These are phyloP conservation scores for Chaunax sp. DNA, from an alignment of 2,797 vertebrate genomes.

Conservation along the genomic window DNA sequence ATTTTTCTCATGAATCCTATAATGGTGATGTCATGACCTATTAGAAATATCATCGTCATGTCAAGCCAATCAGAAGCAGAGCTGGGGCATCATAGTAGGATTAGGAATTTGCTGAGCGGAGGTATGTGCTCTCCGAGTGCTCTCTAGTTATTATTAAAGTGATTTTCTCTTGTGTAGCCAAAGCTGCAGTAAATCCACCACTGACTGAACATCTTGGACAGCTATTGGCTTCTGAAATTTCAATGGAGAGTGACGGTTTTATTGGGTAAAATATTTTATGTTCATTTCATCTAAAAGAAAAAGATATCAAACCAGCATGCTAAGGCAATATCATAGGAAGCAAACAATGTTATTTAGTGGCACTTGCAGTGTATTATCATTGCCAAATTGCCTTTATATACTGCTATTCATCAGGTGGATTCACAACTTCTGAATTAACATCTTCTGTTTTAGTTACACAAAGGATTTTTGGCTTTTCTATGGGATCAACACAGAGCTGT, in stretches of 20 bases:
- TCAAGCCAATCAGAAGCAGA: too few relatives aligned
- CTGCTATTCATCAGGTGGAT: background rate
- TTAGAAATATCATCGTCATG: too few relatives aligned
- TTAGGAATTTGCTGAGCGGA: too few relatives aligned
- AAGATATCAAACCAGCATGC: background rate
- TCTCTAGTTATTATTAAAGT: background rate
- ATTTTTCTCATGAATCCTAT: too few relatives aligned
- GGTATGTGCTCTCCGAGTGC: too few relatives aligned
- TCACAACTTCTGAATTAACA: background rate
- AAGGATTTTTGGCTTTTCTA: slow-evolving; percentile 81
- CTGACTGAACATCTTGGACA: slow-evolving; percentile 67
- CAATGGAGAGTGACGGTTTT: slow-evolving; percentile 78
- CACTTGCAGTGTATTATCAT: background rate
- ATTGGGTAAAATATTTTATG: slow-evolving; percentile 68
- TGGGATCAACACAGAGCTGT: slow-evolving; percentile 84
- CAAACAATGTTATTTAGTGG: background rate
- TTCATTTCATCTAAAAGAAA: background rate
- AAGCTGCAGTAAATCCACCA: slow-evolving; percentile 72
- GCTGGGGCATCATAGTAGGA: too few relatives aligned
- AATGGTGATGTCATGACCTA: too few relatives aligned
- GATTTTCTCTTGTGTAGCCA: slow-evolving; percentile 58
- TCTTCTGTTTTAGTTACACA: slow-evolving; percentile 64
- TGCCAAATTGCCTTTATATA: background rate
- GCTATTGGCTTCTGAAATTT: slow-evolving; percentile 77
- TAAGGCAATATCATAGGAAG: background rate